Conservation (phyloP, 2,888 invertebrate species). For the Eledona agricola region DNA sequence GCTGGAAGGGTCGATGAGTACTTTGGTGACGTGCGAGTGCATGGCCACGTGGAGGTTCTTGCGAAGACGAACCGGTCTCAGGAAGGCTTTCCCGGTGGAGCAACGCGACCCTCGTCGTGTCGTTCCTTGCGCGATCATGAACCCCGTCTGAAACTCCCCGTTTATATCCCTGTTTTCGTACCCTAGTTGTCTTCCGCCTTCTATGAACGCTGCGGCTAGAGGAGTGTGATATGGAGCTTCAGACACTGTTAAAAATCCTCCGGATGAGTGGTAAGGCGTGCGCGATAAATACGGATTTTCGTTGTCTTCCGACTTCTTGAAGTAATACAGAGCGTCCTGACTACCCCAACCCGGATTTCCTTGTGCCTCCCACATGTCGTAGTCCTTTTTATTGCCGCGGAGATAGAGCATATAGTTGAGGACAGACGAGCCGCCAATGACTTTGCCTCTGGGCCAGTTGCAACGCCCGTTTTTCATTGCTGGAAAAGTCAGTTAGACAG, state of each 20-base stretch:
- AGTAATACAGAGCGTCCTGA: constrained; percentile 80
- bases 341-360: constrained; percentile 92
- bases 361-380: constrained; percentile 86
- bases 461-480: constrained; percentile 86
- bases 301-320: constrained; percentile 92
- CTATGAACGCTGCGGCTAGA: constrained; percentile 79
- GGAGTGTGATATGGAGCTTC: constrained; percentile 91
- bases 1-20: constrained; percentile 76
- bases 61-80: constrained; percentile 80
- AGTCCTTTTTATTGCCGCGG: constrained; percentile 88
- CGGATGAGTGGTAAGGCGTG: constrained; percentile 81
- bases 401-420: constrained; percentile 93
- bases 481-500: constrained; percentile 59
- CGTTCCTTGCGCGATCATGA: constrained; percentile 89
- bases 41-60: constrained; percentile 87
- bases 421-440: constrained; percentile 88
- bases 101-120: constrained; percentile 82
- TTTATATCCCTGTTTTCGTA: constrained; percentile 88
- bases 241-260: constrained; percentile 83
- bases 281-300: constrained; percentile 82
- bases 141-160: constrained; percentile 86
- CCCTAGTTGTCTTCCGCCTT: constrained; percentile 75
- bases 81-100: constrained; percentile 87
- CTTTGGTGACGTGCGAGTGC: constrained; percentile 80
- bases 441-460: constrained; percentile 93